phyloP scores from a whole-genome alignment of 23 tunicate species.

The Ciona savignyi region DNA sequence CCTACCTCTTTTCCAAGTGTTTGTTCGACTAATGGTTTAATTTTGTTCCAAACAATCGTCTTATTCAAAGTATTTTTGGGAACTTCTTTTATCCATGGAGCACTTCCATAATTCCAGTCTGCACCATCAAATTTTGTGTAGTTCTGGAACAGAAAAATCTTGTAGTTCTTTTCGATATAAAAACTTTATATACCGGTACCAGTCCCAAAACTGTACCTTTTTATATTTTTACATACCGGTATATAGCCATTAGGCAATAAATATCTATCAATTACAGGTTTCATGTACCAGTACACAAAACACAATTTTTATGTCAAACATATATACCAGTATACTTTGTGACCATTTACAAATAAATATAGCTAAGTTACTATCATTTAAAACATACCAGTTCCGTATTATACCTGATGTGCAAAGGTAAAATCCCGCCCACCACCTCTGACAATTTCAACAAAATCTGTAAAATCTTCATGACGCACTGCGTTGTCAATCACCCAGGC shows the following conservation, averaged over 20 bases:
- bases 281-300: no score
- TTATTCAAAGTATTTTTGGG: not conserved
- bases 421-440: not conserved
- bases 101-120: not conserved
- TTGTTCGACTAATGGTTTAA: not conserved
- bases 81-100: not conserved
- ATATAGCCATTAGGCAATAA: no score
- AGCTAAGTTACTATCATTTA: no score
- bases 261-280: no score
- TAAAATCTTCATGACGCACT: not conserved
- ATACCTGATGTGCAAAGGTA: not conserved
- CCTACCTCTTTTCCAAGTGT: not conserved
- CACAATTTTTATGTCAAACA: no score
- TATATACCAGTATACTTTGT: no score
- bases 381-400: no score
- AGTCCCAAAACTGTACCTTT: no score
- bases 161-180: no score
- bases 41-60: not conserved
- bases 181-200: no score
- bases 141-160: not conserved
- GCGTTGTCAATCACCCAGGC: not conserved
- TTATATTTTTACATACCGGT: no score
- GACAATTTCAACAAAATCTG: not conserved
- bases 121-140: not conserved
- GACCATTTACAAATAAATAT: no score